Conservation (phyloP, 2,888 invertebrate genomes). For the Xylophagus ater region DNA sequence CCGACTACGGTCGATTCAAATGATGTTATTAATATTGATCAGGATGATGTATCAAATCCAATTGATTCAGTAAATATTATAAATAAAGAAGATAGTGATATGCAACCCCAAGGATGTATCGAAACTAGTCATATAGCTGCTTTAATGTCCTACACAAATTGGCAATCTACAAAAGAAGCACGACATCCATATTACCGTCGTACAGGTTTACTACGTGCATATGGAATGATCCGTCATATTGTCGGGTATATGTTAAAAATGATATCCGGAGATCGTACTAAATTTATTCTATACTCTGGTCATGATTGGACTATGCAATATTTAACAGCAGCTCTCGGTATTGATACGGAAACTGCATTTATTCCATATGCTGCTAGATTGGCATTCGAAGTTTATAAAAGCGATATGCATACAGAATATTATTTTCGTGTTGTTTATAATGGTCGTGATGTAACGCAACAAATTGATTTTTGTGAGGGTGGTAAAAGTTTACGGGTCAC, state of each 20-base stretch:
- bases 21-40: slow-evolving; percentile 40
- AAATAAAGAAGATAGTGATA: slow-evolving; percentile 28
- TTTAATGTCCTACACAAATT: slow-evolving; percentile 70
- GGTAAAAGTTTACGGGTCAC: slow-evolving; percentile 45
- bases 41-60: slow-evolving; percentile 29
- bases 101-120: slow-evolving; percentile 43
- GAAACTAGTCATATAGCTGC: slow-evolving; percentile 63
- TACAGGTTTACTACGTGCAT: slow-evolving; percentile 61
- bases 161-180: slow-evolving; percentile 57
- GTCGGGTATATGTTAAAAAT: slow-evolving; percentile 71
- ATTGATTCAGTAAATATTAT: slow-evolving; percentile 24
- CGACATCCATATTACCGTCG: slow-evolving; percentile 47
- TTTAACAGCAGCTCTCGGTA: slow-evolving; percentile 67
- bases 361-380: slow-evolving; percentile 80
- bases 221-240: slow-evolving; percentile 73
- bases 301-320: slow-evolving; percentile 87
- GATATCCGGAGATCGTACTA: slow-evolving; percentile 63
- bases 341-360: slow-evolving; percentile 43
- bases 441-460: slow-evolving; percentile 74
- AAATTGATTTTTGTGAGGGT: slow-evolving; percentile 66
- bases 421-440: slow-evolving; percentile 77
- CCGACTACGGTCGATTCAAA: slow-evolving; percentile 28
- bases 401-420: slow-evolving; percentile 51
- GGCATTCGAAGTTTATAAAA: slow-evolving; percentile 77
- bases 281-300: slow-evolving; percentile 74